phyloP scores from a whole-genome alignment of 92 coral and sea anemone species.

The Zoanthus gigantus region DNA sequence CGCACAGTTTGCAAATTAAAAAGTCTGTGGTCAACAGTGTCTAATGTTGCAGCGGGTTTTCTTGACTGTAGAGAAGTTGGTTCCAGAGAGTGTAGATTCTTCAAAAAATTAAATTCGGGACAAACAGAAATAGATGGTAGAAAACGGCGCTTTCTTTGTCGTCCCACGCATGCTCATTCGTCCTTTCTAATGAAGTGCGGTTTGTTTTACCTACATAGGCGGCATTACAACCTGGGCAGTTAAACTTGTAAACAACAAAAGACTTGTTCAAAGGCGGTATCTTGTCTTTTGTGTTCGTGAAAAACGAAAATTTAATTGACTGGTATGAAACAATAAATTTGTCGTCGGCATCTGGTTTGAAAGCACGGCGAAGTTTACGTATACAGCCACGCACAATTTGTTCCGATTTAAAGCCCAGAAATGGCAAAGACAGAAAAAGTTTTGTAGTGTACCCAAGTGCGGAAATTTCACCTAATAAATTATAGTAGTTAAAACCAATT shows the following conservation, averaged over 20 bases:
- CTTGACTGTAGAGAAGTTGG: not conserved
- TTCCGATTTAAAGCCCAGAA: too few species aligned
- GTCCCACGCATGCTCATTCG: not conserved
- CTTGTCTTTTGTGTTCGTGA: too few species aligned
- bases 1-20: not conserved
- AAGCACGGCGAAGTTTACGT: conserved; percentile 12
- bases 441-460: not conserved
- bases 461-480: too few species aligned
- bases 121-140: too few species aligned
- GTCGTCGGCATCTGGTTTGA: not conserved
- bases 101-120: too few species aligned
- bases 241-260: too few species aligned
- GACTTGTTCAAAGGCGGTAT: too few species aligned
- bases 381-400: not conserved
- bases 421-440: not conserved
- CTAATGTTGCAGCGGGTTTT: not conserved
- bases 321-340: too few species aligned
- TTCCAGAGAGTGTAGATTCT: not conserved
- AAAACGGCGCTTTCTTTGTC: too few species aligned
- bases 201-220: not conserved
- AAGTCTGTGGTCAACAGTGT: not conserved
- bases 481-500: not conserved
- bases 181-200: not conserved
- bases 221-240: too few species aligned
- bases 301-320: too few species aligned